Percentiles rank a stretch among this genome's conserved stretches.
Evolutionary conservation across 1,140 invertebrate species (phyloP).

Genomic region (Aleiodes sp.): DNA sequence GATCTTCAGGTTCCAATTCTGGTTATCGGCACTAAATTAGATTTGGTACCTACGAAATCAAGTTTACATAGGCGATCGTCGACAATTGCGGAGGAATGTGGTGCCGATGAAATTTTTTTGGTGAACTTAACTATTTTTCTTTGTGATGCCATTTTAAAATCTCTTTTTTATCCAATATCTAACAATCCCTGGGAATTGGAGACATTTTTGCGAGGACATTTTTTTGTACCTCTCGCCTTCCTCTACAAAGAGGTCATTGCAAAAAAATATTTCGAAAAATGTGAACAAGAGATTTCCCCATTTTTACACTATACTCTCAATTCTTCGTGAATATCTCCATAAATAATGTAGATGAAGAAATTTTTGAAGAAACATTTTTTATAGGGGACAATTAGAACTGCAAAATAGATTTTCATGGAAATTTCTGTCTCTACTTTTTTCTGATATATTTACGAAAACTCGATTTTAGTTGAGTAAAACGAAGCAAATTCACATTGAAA

Average conservation of each 20-base stretch:
- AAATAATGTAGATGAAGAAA: too few relatives aligned
- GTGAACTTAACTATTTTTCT: constrained; percentile 56
- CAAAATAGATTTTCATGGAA: too few relatives aligned
- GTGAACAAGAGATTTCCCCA: too few relatives aligned
- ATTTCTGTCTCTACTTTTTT: too few relatives aligned
- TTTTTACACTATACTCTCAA: too few relatives aligned
- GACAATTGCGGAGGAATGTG: constrained; percentile 89
- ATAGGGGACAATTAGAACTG: too few relatives aligned
- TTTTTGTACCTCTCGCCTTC: too few relatives aligned
- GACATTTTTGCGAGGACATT: not conserved
- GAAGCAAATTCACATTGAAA: too few relatives aligned
- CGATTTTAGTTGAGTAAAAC: too few relatives aligned
- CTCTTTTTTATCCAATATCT: not conserved
- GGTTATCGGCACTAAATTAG: constrained; percentile 92
- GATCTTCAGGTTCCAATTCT: constrained; percentile 84
- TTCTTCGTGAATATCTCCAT: too few relatives aligned
- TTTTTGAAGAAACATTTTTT: too few relatives aligned
- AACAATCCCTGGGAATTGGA: constrained; percentile 1
- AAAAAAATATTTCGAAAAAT: not conserved
- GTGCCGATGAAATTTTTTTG: constrained; percentile 92
- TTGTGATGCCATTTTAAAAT: not conserved
- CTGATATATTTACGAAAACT: too few relatives aligned
- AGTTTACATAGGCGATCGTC: constrained; percentile 73
- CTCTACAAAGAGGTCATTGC: not conserved
- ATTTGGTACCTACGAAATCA: constrained; percentile 79